Base-by-base conservation (phyloP, 2,797 vertebrate species). In the Atherinosoma microstoma region DNA sequence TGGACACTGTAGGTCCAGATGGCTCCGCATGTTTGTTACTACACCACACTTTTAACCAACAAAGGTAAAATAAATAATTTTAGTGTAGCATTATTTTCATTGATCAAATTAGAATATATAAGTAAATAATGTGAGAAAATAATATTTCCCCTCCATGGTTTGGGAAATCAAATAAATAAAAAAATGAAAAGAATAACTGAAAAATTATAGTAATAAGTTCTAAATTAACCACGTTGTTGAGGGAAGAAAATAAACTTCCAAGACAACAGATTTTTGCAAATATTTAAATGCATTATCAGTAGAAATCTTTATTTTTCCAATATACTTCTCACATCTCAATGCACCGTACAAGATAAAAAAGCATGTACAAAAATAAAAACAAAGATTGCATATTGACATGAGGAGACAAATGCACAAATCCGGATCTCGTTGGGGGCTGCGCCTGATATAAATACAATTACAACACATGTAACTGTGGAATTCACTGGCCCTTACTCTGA, bases 271-370 rank as follows among this genome's bases (percentile, higher is more conserved):
- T 27, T 18, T 18, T 61, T 64, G 75, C 61, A 82, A 49, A 47
- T 42, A 75, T 80, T 81, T 75, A 83, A 90, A 91, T 85, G 84
- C 79, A 90, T 90, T 84, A 81, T 87, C 87, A 83, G 91, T 93
- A 94, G 83, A 93, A 94, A 93, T 92, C 87, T 94, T 94, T 94
- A 93, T 94, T 93, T 86, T 83, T 88, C 71, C 89, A 92, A 92
- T 91, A 94, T 93, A 94, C 82, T 89, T 92, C 86, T 89, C 84
- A 91, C 90, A 93, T 89, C 88, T 90, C 78, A 86, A 91, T 88
- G 88, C 87, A 93, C 84, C 91, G 84, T 92, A 93, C 90, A 93
- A 90, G 80, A 76, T 93, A 27, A 91, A 86, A 94, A 93, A 91
- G 87, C 90, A 89, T 84, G 87, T 93, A 94, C 93, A 93, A 92